phyloP scores from a whole-genome alignment of 30 jellyfish, hydroid and myxozoan species.

The Clytia hemisphaerica region DNA sequence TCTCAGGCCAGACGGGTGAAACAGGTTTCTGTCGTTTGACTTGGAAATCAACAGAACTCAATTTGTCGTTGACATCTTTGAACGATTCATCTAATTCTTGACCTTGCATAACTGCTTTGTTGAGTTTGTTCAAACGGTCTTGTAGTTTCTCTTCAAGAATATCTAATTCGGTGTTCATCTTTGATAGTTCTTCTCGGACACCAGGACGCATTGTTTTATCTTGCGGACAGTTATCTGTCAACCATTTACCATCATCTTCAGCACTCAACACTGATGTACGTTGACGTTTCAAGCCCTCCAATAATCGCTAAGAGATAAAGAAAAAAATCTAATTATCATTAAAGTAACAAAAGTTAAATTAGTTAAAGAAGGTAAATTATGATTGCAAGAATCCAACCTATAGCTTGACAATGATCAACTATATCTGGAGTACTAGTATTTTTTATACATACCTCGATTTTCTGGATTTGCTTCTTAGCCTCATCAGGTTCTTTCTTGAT shows the following conservation, averaged over 20 bases:
- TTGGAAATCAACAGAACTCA: conserved; percentile 57
- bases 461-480: conserved; percentile 46
- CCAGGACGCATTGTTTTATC: conserved; percentile 57
- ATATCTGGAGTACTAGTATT: not conserved
- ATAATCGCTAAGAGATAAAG: conserved; percentile 36
- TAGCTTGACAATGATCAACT: not conserved
- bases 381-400: not conserved
- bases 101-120: conserved; percentile 47
- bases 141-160: conserved; percentile 48
- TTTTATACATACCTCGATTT: conserved; percentile 61
- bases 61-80: conserved; percentile 46
- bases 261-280: conserved; percentile 44
- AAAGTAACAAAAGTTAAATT: not conserved
- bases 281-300: conserved; percentile 56
- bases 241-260: conserved; percentile 77
- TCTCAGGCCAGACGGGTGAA: conserved; percentile 43
- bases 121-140: conserved; percentile 54
- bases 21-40: conserved; percentile 52
- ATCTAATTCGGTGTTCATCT: conserved; percentile 46
- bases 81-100: conserved; percentile 57
- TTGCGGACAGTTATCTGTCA: conserved; percentile 45
- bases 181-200: conserved; percentile 49
- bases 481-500: conserved; percentile 47
- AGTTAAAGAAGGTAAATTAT: not conserved
- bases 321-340: not conserved